Evolutionary conservation across 2,113 vertebrate species (phyloP), one percentile per base, ranked within the genome.

Genomic region (Podarcis muralis): DNA sequence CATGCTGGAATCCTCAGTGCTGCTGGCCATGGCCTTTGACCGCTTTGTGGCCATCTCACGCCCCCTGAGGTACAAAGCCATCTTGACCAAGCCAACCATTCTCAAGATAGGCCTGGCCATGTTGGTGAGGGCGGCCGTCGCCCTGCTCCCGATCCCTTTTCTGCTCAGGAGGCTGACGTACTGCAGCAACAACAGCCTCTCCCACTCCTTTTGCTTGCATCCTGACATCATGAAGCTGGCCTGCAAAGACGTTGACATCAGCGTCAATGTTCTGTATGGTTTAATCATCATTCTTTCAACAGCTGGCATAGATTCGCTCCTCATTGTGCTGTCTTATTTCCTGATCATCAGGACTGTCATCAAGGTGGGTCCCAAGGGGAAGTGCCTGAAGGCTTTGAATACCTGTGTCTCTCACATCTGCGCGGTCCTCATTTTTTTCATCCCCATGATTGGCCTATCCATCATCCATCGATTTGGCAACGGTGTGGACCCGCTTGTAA

Each of bases 21-120:
- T 97, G 0, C 92, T 97, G 78, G 94, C 96, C 83, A 97, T 96
- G 97, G 96, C 96, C 0, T 96, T 96, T 1, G 96, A 97, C 37
- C 90, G 88, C 15, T 96, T 96, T 53, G 59, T 97, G 0, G 96
- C 97, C 76, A 96, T 97, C 85, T 96, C 95, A 3, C 90, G 68
- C 1, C 96, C 96, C 0, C 57, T 97, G 82, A 69, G n/a, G 2
- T 97, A 97, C 86, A 0, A 92, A 1, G 78, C 94, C 80, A 74
- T 96, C 22, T 90, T 97, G 37, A 96, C 96, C 57, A 75, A 78
- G 18, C 48, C 1, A 0, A 94, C 95, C 2, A 92, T 97, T 11
- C 1, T 88, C 0, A 95, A 86, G 71, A 95, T 93, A 9, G 94
- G 91, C 0, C n/a, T 96, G 90, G 92, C 87, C 37, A 94, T 96